phyloP scores from a whole-genome alignment of 2,888 invertebrate genomes.

The Apotomis betuletana region DNA sequence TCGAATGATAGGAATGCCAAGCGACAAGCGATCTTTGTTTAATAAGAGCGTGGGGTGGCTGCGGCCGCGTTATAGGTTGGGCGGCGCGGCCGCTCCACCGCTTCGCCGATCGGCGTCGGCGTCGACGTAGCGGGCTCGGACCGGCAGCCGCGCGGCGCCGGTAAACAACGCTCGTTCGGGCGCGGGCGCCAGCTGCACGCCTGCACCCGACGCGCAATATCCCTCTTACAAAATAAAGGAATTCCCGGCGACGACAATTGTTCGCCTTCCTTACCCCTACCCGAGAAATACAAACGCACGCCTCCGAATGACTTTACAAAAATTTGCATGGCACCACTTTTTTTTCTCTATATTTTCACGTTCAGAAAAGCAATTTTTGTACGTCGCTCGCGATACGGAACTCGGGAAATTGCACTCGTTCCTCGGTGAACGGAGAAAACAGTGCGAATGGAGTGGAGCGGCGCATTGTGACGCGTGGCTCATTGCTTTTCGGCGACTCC shows the following conservation, averaged over 20 bases:
- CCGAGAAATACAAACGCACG: conserved; percentile 83
- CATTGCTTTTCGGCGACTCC: conserved; percentile 72
- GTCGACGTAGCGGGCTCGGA: background rate
- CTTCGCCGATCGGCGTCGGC: conserved; percentile 53
- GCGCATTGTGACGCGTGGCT: conserved; percentile 68
- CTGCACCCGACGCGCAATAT: conserved; percentile 83
- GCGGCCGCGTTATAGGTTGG: conserved; percentile 57
- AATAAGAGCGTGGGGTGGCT: conserved; percentile 62
- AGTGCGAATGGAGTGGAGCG: conserved; percentile 71
- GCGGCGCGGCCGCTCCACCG: conserved; percentile 64
- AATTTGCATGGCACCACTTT: conserved; percentile 78
- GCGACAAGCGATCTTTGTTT: conserved; percentile 49
- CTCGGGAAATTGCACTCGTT: conserved; percentile 81
- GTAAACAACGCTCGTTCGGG: conserved; percentile 71
- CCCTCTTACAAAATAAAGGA: conserved; percentile 81
- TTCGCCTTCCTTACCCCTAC: conserved; percentile 73
- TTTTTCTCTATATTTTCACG: conserved; percentile 77
- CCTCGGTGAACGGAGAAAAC: conserved; percentile 67
- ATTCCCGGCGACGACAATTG: conserved; percentile 78
- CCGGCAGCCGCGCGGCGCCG: conserved; percentile 50
- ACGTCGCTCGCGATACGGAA: conserved; percentile 76
- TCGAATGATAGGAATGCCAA: background rate
- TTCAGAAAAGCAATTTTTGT: conserved; percentile 83
- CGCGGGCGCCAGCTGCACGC: conserved; percentile 69
- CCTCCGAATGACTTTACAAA: conserved; percentile 82